Base-by-base conservation (phyloP, 2,888 invertebrate species). In the Aphelenchoides bicaudatus region DNA sequence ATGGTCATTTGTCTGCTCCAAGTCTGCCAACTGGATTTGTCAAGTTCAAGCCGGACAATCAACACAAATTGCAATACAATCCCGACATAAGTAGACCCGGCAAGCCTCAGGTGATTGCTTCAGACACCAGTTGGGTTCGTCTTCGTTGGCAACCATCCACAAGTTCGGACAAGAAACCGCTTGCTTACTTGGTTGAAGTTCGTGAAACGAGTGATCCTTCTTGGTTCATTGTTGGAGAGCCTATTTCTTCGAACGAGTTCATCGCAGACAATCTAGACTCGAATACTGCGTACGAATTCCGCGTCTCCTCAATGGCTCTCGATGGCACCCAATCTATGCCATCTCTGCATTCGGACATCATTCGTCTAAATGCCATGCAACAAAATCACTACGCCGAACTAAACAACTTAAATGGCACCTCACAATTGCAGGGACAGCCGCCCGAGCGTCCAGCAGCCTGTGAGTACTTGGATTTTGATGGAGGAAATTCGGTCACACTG, bases 201-300 rank as follows among this genome's bases (percentile, higher is more conserved):
- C 66, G 74, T 29, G 78, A 78, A 58, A 68, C 78, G 38, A 73
- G 72, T 25, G 72, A 72, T 57, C 72, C 73, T 1, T 19, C 39
- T 4, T 78, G 78, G 78, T 66, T 65, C 47, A 59, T 66, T 6
- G 75, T 73, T 3, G 68, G 66, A 29, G 68, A 70, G 37, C 72
- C 76, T 6, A 67, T 77, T 49, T 43, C 61, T 23, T 61, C 65
- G 29, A 75, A 76, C 61, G 71, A 39, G 67, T 69, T 55, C 66
- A 74, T 61, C 60, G 53, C 47, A 25, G 55, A 74, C 63, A 72
- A 73, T 16, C 68, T 78, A 6, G 68, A 71, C 5, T 67, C 73
- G 23, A 72, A 75, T 50, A 67, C 72, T 4, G 69, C 72, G n/a
- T 78, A 79, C 64, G 79, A 78, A 51, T 79, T 78, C 56, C 69